A percentile compares a stretch with the other conserved stretches of the same genome.
Evolutionary conservation across 1,140 invertebrate species (phyloP).

Genomic region (Bombus affinis): DNA sequence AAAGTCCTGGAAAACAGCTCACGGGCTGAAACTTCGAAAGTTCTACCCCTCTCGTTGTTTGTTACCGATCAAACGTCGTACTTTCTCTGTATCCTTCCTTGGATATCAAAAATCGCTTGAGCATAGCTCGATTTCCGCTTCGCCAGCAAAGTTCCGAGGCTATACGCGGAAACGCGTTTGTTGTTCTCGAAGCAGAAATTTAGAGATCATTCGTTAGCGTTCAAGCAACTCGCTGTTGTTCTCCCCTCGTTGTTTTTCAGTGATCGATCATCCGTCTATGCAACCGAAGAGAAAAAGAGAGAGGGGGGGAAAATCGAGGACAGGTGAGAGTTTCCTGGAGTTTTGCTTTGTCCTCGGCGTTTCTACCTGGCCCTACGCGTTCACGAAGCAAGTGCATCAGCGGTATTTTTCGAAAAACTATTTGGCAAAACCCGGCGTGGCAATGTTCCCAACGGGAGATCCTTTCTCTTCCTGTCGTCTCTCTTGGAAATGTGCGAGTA

Average conservation of each 20-base stretch:
- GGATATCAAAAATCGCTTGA: constrained; percentile 24
- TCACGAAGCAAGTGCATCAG: constrained; percentile 53
- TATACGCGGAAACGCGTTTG: background rate
- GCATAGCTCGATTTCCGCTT: background rate
- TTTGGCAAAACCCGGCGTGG: constrained; percentile 39
- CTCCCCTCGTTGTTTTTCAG: constrained; percentile 61
- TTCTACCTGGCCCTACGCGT: constrained; percentile 50
- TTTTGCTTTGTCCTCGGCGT: constrained; percentile 19
- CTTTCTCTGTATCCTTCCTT: background rate
- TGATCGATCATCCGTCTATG: constrained; percentile 64
- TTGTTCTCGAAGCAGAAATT: constrained; percentile 32
- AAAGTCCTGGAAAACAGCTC: constrained; percentile 9
- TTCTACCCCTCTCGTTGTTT: constrained; percentile 17
- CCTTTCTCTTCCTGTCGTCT: background rate
- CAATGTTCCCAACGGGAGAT: constrained; percentile 50
- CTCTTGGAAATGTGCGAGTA: background rate
- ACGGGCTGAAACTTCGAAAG: background rate
- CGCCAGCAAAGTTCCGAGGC: background rate
- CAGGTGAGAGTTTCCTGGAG: constrained; percentile 55
- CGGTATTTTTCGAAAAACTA: constrained; percentile 56
- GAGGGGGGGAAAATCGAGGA: constrained; percentile 37
- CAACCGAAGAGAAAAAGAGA: background rate
- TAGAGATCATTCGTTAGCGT: constrained; percentile 56
- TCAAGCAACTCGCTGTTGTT: constrained; percentile 18
- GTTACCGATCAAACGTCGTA: constrained; percentile 9